phyloP scores from a whole-genome alignment of 1,140 invertebrate species.

The Muscidifurax raptorellus region DNA sequence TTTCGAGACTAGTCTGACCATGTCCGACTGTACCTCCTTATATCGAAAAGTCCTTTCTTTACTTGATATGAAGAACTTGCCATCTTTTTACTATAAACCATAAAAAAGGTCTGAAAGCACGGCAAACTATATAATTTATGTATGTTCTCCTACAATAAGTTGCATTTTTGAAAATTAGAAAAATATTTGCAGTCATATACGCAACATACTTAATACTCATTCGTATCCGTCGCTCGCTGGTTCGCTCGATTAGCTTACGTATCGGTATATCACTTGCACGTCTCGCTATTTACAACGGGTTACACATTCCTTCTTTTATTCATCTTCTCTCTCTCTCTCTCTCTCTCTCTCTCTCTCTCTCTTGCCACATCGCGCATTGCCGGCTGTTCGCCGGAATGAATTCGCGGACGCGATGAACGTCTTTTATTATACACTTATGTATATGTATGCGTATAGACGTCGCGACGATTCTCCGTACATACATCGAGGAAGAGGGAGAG shows the following conservation, averaged over 20 bases:
- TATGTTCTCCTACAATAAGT: too few species aligned
- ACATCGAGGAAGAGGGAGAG: not conserved
- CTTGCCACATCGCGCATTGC: not conserved
- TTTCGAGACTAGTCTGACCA: too few species aligned
- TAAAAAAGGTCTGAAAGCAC: conserved; percentile 21
- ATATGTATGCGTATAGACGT: not conserved
- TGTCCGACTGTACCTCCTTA: too few species aligned
- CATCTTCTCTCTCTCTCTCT: not conserved
- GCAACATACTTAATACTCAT: too few species aligned
- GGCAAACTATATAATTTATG: too few species aligned
- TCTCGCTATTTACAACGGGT: conserved; percentile 47
- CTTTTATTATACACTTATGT: conserved; percentile 3
- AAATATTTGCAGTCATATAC: too few species aligned
- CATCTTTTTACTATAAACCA: not conserved
- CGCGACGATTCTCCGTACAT: not conserved
- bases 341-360: not conserved
- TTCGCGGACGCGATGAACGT: not conserved
- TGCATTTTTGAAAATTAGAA: too few species aligned
- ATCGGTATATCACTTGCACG: conserved; percentile 45
- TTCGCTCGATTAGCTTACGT: conserved; percentile 32
- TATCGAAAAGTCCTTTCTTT: not conserved
- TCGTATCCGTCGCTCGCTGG: conserved; percentile 34
- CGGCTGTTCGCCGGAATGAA: not conserved
- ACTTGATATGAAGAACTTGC: not conserved
- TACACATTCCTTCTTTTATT: not conserved